Evolutionary conservation across 2,113 vertebrate genomes (phyloP).

Genomic region (Polypterus bichir): DNA sequence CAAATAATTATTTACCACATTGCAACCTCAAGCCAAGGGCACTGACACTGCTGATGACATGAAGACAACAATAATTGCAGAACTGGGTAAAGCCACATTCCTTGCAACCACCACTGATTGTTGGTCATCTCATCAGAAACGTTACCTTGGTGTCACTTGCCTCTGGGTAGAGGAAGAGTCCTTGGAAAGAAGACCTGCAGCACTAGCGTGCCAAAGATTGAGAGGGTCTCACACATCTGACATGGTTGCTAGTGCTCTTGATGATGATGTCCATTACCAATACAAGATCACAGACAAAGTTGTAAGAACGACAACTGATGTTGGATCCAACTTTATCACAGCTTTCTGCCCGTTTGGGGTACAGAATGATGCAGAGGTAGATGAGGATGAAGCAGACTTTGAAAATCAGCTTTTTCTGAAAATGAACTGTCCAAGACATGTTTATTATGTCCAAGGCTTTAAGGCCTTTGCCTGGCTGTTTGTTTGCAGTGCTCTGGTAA

Average conservation of each 20-base stretch:
- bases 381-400: too few relatives aligned
- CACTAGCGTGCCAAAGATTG: constrained; percentile 9
- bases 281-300: constrained; percentile 15
- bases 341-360: too few relatives aligned
- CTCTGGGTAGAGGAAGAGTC: constrained; percentile 3
- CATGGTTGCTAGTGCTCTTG: constrained; percentile 1
- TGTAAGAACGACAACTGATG: neutral
- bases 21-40: constrained; percentile 7
- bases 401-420: neutral
- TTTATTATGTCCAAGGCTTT: too few relatives aligned
- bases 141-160: constrained; percentile 9
- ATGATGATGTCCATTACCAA: constrained; percentile 7
- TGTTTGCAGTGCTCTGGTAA: too few relatives aligned
- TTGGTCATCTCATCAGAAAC: neutral
- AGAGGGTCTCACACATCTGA: constrained; percentile 6
- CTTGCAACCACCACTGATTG: constrained; percentile 8
- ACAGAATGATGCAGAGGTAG: too few relatives aligned
- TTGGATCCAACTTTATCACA: too few relatives aligned
- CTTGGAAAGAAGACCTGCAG: constrained; percentile 1
- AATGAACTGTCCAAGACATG: neutral
- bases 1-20: constrained; percentile 2
- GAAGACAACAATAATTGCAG: constrained; percentile 3
- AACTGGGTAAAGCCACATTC: neutral
- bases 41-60: constrained; percentile 1
- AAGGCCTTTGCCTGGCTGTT: too few relatives aligned